A percentile compares a stretch with the other conserved stretches of the same genome.
phyloP scores from a whole-genome alignment of 2,113 vertebrate genomes.

The Mastomys natalensis region DNA sequence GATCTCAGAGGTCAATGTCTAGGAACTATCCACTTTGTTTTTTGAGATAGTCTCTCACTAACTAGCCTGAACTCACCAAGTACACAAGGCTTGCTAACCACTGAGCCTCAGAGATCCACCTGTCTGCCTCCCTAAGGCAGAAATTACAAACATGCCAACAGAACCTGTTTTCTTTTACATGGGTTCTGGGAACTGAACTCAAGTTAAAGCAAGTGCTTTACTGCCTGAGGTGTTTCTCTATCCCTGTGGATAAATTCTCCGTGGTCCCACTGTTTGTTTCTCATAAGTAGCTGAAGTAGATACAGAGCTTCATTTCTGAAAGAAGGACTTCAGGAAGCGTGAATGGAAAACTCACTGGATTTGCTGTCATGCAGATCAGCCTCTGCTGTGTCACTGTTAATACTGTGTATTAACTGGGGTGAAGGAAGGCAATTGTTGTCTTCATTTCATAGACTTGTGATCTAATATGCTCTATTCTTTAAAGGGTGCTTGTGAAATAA shows the following conservation, averaged over 20 bases:
- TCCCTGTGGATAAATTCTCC: background rate
- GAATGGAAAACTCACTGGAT: constrained; percentile 14
- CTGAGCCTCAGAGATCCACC: background rate
- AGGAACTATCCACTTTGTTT: background rate
- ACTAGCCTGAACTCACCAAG: background rate
- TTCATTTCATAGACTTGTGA: constrained; percentile 15
- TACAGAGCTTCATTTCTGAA: constrained; percentile 14
- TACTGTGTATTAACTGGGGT: constrained; percentile 13
- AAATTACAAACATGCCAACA: background rate
- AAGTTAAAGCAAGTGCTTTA: background rate
- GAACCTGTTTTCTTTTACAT: background rate
- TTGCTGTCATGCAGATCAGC: background rate
- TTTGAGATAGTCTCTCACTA: background rate
- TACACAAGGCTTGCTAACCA: background rate
- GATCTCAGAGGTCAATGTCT: background rate
- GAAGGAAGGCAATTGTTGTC: constrained; percentile 41
- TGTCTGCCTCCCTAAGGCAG: background rate
- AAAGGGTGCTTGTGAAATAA: background rate
- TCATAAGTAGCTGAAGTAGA: background rate
- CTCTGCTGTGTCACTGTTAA: constrained; percentile 23
- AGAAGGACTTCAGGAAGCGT: constrained; percentile 14
- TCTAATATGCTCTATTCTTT: constrained; percentile 24
- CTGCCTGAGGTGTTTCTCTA: background rate
- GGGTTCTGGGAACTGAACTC: background rate
- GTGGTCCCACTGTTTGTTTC: background rate